A percentile compares a stretch with the other conserved stretches of the same genome.
phyloP scores from a whole-genome alignment of 2,888 invertebrate species.

The Hyles lineata region DNA sequence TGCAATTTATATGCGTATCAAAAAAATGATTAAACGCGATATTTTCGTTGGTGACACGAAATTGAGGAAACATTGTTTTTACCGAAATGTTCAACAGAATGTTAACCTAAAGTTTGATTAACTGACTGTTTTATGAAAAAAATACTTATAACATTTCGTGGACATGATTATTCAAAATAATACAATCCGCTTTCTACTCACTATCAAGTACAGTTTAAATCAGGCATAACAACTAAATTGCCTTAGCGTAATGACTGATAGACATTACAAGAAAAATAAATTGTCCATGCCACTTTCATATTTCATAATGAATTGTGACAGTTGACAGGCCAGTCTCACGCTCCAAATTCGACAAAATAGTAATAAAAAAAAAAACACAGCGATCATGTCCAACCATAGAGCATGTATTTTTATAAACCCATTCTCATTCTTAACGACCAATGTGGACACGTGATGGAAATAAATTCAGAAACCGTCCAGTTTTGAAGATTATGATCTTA shows the following conservation, averaged over 20 bases:
- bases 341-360: conserved; percentile 55
- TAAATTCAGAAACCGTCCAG: conserved; percentile 67
- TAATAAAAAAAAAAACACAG: conserved; percentile 59
- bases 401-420: conserved; percentile 51
- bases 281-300: conserved; percentile 27
- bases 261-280: conserved; percentile 10
- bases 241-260: conserved; percentile 26
- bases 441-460: conserved; percentile 80
- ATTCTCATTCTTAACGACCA: conserved; percentile 70
- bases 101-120: not conserved
- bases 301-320: conserved; percentile 28
- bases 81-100: not conserved
- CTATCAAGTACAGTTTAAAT: not conserved
- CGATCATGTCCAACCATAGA: conserved; percentile 31
- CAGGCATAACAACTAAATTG: conserved; percentile 26
- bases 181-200: not conserved
- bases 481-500: conserved; percentile 73
- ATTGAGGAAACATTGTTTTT: not conserved
- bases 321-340: conserved; percentile 66
- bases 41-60: conserved; percentile 18
- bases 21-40: conserved; percentile 57
- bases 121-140: not conserved
- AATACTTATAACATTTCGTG: not conserved
- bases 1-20: conserved; percentile 69
- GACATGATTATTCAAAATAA: not conserved